Percentiles rank a stretch among this genome's conserved stretches.
Conservation (phyloP, 2,888 invertebrate species). For the Dorcus parallelipipedus region DNA sequence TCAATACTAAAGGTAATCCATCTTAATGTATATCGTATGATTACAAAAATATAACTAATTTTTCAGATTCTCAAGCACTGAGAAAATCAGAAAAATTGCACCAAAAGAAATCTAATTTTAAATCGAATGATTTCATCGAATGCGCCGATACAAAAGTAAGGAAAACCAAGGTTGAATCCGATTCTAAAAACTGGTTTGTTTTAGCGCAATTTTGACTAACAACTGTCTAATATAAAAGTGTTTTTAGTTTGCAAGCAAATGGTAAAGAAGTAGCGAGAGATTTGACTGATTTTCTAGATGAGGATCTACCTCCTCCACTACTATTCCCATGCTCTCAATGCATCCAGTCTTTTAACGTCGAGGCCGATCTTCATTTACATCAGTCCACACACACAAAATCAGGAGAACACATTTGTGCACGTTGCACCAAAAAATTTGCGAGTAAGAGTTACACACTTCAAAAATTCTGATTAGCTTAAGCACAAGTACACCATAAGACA, state of each 20-base stretch:
- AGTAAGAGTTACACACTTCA: slow-evolving; percentile 39
- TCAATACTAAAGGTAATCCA: neutral
- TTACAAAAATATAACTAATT: neutral
- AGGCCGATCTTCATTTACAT: slow-evolving; percentile 53
- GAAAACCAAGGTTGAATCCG: no score
- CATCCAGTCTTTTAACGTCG: slow-evolving; percentile 49
- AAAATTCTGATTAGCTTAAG: no score
- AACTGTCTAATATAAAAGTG: neutral
- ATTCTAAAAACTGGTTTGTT: no score
- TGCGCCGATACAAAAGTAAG: neutral
- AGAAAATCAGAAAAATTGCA: neutral
- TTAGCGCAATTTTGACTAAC: neutral
- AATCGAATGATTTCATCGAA: neutral
- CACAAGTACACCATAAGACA: neutral
- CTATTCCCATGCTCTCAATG: slow-evolving; percentile 48
- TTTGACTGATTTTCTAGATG: slow-evolving; percentile 33
- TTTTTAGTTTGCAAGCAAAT: neutral
- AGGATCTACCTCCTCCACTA: slow-evolving; percentile 34
- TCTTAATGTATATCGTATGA: neutral
- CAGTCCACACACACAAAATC: slow-evolving; percentile 48
- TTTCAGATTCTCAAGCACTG: neutral
- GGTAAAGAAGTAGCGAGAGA: neutral
- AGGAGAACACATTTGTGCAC: slow-evolving; percentile 47
- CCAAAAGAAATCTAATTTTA: neutral
- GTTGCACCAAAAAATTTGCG: slow-evolving; percentile 53